phyloP scores from a whole-genome alignment of 2,113 vertebrate genomes.

The Nibea coibor region DNA sequence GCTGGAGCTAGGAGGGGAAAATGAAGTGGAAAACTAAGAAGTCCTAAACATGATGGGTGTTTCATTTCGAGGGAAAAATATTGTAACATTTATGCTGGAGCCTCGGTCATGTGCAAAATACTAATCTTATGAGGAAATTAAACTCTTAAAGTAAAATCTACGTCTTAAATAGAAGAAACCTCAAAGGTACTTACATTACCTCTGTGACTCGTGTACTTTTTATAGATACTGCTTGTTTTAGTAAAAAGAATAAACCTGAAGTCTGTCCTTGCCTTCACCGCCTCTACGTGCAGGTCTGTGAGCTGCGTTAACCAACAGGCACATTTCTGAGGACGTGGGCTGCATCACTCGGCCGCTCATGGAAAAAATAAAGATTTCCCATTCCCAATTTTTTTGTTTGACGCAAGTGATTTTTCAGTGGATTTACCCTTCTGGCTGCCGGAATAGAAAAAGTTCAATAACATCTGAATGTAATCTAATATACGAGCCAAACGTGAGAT shows the following conservation, averaged over 20 bases:
- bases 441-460: background rate
- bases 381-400: background rate
- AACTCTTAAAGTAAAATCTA: too few relatives aligned
- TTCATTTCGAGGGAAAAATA: background rate
- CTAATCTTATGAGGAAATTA: too few relatives aligned
- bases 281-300: background rate
- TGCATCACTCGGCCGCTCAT: background rate
- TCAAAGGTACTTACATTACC: background rate
- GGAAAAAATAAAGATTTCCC: background rate
- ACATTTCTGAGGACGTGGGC: background rate
- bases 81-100: background rate
- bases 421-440: background rate
- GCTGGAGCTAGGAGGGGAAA: constrained; percentile 55
- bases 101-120: background rate
- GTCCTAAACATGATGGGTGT: constrained; percentile 22
- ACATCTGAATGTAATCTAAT: constrained; percentile 12
- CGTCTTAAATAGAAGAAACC: too few relatives aligned
- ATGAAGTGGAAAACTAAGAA: constrained; percentile 38
- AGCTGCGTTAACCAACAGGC: background rate
- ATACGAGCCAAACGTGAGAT: background rate
- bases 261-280: background rate
- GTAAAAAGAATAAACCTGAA: constrained; percentile 10
- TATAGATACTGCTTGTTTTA: background rate
- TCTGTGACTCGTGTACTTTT: constrained; percentile 9
- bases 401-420: background rate